Percentiles rank a stretch among this genome's conserved stretches.
These are phyloP conservation scores for Campylomormyrus tamandua DNA, from an alignment of 2,113 vertebrate genomes.

Conservation along the genomic window DNA sequence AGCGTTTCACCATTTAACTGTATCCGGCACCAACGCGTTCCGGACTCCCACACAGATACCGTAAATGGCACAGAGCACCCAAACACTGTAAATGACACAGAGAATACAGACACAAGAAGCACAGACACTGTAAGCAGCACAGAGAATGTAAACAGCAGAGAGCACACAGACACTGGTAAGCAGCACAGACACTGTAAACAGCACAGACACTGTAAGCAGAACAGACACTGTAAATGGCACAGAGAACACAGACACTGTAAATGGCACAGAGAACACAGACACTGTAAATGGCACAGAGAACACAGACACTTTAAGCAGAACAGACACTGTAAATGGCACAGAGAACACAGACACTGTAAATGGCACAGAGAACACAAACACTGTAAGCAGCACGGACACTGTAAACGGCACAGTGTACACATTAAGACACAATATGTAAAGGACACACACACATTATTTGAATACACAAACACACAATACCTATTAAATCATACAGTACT, in stretches of 20 bases:
- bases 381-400: neutral
- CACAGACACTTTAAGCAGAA: neutral
- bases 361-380: neutral
- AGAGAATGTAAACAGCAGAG: neutral
- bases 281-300: neutral
- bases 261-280: neutral
- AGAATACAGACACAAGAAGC: neutral
- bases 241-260: neutral
- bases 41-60: neutral
- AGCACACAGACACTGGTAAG: neutral
- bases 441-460: neutral
- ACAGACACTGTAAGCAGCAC: neutral
- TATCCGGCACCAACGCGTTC: neutral
- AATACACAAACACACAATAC: neutral
- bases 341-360: neutral
- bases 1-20: neutral
- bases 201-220: neutral
- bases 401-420: neutral
- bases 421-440: neutral
- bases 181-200: neutral
- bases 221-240: neutral
- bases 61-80: neutral
- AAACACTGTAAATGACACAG: neutral
- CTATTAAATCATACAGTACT: neutral
- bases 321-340: neutral